These are phyloP conservation scores for Cryptophagus acutangulus DNA, from an alignment of 2,888 invertebrate genomes.

Conservation along the genomic window DNA sequence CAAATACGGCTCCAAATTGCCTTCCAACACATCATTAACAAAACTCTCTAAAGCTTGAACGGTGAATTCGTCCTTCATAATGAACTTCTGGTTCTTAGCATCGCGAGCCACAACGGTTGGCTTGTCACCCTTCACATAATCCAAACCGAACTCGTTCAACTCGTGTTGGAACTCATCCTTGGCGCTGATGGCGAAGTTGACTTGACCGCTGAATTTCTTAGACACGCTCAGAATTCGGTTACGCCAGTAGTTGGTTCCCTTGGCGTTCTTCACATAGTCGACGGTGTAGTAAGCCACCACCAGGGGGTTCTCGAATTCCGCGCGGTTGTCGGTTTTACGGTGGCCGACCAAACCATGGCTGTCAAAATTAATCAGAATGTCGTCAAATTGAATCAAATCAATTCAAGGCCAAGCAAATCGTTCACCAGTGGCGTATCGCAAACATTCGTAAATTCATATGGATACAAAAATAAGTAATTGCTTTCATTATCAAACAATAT, in stretches of 20 bases:
- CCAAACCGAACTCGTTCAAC: constrained; percentile 88
- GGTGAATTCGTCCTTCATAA: constrained; percentile 86
- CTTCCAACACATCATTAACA: constrained; percentile 75
- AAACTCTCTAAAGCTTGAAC: constrained; percentile 81
- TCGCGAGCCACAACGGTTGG: constrained; percentile 83
- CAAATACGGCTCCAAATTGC: constrained; percentile 81
- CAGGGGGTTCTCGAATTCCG: constrained; percentile 84
- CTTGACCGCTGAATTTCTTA: constrained; percentile 54
- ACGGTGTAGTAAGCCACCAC: constrained; percentile 90
- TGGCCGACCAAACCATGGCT: constrained; percentile 85
- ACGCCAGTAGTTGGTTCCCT: constrained; percentile 99
- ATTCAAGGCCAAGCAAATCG: too few species aligned
- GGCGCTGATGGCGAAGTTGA: constrained; percentile 85
- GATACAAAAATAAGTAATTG: too few species aligned
- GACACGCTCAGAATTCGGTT: constrained; percentile 90
- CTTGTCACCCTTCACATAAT: constrained; percentile 81
- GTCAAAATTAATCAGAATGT: constrained; percentile 17
- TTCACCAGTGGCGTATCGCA: too few species aligned
- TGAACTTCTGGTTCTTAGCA: constrained; percentile 80
- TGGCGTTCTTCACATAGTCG: constrained; percentile 94
- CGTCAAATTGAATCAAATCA: too few species aligned
- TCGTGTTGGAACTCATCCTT: constrained; percentile 94
- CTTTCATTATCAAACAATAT: too few species aligned
- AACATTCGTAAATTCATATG: too few species aligned
- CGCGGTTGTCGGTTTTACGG: constrained; percentile 76